Evolutionary conservation across 2,113 vertebrate species (phyloP).

Genomic region (Myiagra hebetior): DNA sequence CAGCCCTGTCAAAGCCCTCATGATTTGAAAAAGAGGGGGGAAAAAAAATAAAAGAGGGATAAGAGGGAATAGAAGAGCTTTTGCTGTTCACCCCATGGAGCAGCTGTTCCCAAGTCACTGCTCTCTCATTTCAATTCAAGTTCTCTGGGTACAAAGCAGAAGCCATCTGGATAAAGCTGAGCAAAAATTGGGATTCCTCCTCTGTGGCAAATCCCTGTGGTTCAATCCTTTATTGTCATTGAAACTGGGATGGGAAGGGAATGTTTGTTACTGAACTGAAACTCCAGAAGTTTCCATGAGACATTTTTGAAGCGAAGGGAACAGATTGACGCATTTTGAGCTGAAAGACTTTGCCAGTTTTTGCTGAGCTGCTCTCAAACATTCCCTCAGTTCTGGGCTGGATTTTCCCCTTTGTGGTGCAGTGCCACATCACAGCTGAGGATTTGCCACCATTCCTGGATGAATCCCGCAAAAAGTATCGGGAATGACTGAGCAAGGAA

Average conservation of each 20-base stretch:
- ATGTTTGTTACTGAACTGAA: constrained; percentile 18
- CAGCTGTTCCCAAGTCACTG: background rate
- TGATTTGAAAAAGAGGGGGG: background rate
- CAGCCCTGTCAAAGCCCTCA: background rate
- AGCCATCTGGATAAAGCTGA: background rate
- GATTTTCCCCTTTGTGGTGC: background rate
- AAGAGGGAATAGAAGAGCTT: background rate
- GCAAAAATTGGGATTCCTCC: background rate
- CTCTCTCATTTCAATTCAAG: background rate
- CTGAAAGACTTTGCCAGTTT: background rate
- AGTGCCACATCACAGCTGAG: background rate
- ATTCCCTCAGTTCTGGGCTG: background rate
- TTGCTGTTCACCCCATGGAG: background rate
- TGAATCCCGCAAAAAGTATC: background rate
- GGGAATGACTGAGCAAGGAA: background rate
- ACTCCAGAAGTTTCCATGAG: background rate
- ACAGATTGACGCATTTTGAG: background rate
- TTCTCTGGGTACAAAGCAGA: background rate
- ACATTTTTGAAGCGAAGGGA: background rate
- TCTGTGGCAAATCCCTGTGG: background rate
- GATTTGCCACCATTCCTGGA: background rate
- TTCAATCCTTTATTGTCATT: background rate
- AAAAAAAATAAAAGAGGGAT: background rate
- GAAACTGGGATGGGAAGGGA: background rate
- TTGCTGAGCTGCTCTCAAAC: background rate